Base-by-base conservation (phyloP, 1,140 invertebrate genomes). In the Wiebesia pumilae region DNA sequence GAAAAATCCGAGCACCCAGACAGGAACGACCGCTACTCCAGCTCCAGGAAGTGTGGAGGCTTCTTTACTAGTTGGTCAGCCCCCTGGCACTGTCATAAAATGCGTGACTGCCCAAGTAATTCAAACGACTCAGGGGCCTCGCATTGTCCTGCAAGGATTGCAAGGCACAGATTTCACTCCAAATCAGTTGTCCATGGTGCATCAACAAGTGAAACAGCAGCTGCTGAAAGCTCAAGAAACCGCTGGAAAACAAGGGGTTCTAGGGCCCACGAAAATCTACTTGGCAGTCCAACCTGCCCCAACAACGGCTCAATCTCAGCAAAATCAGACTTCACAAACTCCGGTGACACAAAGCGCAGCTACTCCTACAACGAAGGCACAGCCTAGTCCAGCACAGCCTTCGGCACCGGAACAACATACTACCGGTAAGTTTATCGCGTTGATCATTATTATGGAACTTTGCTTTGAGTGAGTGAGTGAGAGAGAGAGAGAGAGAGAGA, bases 171-270 rank as follows among this genome's bases (percentile, higher is more conserved):
- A 97, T 87, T 96, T 98, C 86, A 97, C 97, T 0, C 96, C 95
- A 3, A 96, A 97, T 86, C 97, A 98, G 92, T 90, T 97, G 78
- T 95, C 96, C 0, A 94, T 97, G 85, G 96, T 98, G 0, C 97
- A 98, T 89, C 96, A 97, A 89, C 97, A 98, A 94, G 97, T 98
- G 1, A 98, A 97, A 93, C 97, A 97, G 90, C 97, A 98, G 91
- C 91, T 98, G 54, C 93, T 97, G 54, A 97, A 97, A 96, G 96
- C 96, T 19, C 97, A 97, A 96, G 96, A 96, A 89, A 95, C 96
- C 0, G 96, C 96, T 27, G 97, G 97, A 24, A 97, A 97, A 90
- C 96, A 97, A 91, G 96, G 97, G 30, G 96, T 97, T 87, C 91
- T 97, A 75, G 97, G 97, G 27, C 97, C 97, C 10, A 97, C 97